phyloP scores from a whole-genome alignment of 2,888 invertebrate species.

The Lamellibrachia columna region DNA sequence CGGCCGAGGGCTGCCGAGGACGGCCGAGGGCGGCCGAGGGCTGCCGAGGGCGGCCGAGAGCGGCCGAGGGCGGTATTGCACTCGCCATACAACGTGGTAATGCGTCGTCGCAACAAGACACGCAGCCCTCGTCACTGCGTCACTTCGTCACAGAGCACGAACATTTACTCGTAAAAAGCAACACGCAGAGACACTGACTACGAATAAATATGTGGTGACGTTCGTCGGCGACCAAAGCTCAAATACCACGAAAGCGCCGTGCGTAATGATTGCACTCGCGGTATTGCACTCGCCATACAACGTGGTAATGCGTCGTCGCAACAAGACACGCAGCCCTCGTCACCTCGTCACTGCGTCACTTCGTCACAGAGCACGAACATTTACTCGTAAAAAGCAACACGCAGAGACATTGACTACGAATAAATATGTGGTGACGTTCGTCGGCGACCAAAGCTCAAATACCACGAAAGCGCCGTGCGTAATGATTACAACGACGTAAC shows the following conservation, averaged over 20 bases:
- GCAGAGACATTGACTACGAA: background rate
- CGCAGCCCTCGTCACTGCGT: background rate
- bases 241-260: background rate
- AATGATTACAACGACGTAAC: background rate
- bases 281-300: background rate
- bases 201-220: background rate
- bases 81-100: background rate
- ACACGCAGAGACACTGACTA: background rate
- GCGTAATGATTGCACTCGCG: no score
- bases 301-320: background rate
- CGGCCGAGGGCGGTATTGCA: background rate
- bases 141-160: background rate
- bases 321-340: background rate
- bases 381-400: background rate
- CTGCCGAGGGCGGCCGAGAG: no score
- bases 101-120: background rate
- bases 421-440: background rate
- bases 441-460: background rate
- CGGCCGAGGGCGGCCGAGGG: no score
- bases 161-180: background rate
- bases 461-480: background rate
- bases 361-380: background rate
- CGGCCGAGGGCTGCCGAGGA: no score
- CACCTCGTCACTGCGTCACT: background rate
- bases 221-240: background rate